Evolutionary conservation across 2,888 invertebrate genomes (phyloP), one percentile per base, ranked within the genome.

Genomic region (Parthenolecanium corni): DNA sequence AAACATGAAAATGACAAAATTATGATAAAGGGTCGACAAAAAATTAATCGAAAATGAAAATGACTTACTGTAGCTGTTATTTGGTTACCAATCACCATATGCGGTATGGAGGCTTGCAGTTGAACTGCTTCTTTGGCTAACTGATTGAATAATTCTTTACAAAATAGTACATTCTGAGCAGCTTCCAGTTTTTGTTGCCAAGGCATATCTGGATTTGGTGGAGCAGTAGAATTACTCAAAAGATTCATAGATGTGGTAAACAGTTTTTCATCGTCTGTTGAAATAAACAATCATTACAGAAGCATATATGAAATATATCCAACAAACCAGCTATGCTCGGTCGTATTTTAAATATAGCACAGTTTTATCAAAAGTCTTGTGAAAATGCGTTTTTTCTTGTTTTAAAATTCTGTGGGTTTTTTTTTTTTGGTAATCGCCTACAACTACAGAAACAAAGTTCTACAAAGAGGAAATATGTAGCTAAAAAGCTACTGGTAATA

Each of bases 161-260:
- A 96, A 76, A 95, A 96, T 20, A 96, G 77, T 24, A 96, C 94
- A 74, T 96, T 96, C 72, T 96, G 96, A 0, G 95, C 95, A 0
- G 91, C 90, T 72, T 96, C 95, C n/a, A 96, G 76, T 70, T 92
- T 92, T 71, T 91, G 89, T 70, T 95, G 93, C 96, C 96, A 96
- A 71, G 91, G 87, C 67, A 85, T 79, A 68, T 89, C 88, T 0
- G 84, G 80, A 65, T 86, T 84, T 1, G 84, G 79, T 65, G 81
- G 79, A 61, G 83, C 80, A 0, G 86, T 84, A 49, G 85, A 86
- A 68, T 86, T 80, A 1, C 86, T 86, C 14, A 87, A 80, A 0
- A 89, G 77, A 71, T 84, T 89, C 3, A 91, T 80, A 36, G 86
- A 86, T 0, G 88, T 87, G 61, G 86, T 89, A 68, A 89, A 89